phyloP scores from a whole-genome alignment of 1,140 invertebrate species.

The Arion vulgaris region DNA sequence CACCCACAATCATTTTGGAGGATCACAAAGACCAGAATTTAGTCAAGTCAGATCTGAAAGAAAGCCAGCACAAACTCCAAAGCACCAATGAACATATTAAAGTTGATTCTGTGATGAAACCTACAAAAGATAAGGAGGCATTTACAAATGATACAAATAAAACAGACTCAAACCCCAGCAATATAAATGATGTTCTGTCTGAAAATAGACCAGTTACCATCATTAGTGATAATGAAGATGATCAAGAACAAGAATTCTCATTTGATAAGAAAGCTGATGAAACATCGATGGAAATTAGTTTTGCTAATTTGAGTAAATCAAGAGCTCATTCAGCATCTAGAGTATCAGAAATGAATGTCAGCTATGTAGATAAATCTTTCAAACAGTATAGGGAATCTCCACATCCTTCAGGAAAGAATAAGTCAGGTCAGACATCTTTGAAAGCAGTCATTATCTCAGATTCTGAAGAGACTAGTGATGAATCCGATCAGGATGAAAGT shows the following conservation, averaged over 20 bases:
- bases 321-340: background rate
- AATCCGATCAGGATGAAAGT: background rate
- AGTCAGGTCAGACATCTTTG: background rate
- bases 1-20: background rate
- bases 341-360: background rate
- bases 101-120: background rate
- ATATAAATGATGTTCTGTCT: background rate
- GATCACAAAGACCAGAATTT: background rate
- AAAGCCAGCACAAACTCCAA: background rate
- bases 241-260: background rate
- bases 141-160: background rate
- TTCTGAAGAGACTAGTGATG: conserved; percentile 7
- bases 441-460: background rate
- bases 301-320: conserved; percentile 25
- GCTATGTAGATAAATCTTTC: conserved; percentile 11
- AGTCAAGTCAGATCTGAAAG: background rate
- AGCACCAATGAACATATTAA: background rate
- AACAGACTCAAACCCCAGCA: background rate
- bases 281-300: background rate
- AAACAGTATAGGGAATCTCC: conserved; percentile 20
- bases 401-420: background rate
- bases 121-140: background rate
- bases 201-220: background rate
- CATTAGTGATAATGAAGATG: background rate
- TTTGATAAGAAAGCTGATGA: background rate